A percentile compares a stretch with the other conserved stretches of the same genome.
Evolutionary conservation across 2,113 vertebrate species (phyloP).

Genomic region (Spheniscus mendiculus): DNA sequence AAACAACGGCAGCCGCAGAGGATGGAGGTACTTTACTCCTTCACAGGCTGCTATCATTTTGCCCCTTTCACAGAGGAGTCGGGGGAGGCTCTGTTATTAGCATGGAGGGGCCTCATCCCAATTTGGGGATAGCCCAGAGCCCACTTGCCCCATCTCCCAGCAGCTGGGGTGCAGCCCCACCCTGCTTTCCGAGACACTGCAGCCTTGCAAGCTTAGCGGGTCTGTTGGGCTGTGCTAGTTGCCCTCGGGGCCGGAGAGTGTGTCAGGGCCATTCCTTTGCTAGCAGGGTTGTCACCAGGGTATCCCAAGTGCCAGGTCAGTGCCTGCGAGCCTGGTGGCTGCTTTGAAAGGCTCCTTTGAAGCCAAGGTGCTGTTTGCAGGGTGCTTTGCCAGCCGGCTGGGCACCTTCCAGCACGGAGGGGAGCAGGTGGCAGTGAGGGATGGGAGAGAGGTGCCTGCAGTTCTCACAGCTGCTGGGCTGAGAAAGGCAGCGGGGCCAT

Average conservation of each 20-base stretch:
- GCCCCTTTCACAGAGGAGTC: not conserved
- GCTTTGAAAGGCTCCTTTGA: not conserved
- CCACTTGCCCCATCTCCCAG: not conserved
- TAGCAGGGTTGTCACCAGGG: not conserved
- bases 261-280: not conserved
- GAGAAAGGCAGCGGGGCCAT: not conserved
- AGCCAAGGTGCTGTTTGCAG: not conserved
- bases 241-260: accelerated
- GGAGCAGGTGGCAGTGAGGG: accelerated
- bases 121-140: not conserved
- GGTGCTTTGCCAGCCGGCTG: not conserved
- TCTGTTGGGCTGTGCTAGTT: not conserved
- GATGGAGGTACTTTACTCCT: not conserved
- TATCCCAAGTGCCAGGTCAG: not conserved
- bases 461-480: not conserved
- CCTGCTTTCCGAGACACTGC: accelerated
- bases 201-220: not conserved
- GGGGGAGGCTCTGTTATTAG: not conserved
- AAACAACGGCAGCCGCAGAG: accelerated
- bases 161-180: not conserved
- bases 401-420: accelerated
- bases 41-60: not conserved
- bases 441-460: accelerated
- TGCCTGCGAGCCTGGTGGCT: not conserved
- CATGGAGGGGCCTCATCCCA: not conserved